These are phyloP conservation scores for Myocastor coypus DNA, from an alignment of 2,113 vertebrate species.

Conservation along the genomic window DNA sequence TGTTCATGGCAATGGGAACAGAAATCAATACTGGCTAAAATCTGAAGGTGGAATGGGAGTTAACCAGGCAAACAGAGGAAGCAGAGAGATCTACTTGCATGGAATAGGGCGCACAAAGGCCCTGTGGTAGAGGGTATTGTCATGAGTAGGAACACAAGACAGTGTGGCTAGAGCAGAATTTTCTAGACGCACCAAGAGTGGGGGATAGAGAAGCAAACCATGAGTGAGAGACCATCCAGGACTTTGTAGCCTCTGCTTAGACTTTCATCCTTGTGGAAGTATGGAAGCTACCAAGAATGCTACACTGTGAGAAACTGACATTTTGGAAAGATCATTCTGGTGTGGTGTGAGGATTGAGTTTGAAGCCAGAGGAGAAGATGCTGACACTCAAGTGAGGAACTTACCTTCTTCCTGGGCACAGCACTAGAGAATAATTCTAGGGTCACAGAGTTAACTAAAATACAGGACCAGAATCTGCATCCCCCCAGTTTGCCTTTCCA, in stretches of 20 bases:
- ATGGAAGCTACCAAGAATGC: neutral
- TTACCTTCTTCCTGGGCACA: neutral
- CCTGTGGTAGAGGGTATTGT: neutral
- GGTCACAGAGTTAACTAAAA: slow-evolving; percentile 7
- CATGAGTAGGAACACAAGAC: neutral
- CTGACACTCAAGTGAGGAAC: neutral
- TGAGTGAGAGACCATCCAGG: neutral
- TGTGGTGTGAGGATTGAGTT: neutral
- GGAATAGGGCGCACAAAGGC: neutral
- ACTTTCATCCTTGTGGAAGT: neutral
- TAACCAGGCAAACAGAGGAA: neutral
- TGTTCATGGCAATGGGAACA: neutral
- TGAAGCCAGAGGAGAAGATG: neutral
- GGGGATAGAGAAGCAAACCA: neutral
- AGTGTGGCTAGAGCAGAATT: neutral
- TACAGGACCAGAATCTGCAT: neutral
- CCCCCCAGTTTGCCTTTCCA: neutral
- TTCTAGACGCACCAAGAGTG: neutral
- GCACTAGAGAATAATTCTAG: neutral
- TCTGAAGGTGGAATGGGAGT: neutral
- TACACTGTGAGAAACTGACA: neutral
- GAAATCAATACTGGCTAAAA: neutral
- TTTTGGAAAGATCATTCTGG: neutral
- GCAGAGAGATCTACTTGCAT: neutral
- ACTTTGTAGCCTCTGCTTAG: neutral